Conservation (phyloP, 1,140 invertebrate species). For the Glomeris maerens region DNA sequence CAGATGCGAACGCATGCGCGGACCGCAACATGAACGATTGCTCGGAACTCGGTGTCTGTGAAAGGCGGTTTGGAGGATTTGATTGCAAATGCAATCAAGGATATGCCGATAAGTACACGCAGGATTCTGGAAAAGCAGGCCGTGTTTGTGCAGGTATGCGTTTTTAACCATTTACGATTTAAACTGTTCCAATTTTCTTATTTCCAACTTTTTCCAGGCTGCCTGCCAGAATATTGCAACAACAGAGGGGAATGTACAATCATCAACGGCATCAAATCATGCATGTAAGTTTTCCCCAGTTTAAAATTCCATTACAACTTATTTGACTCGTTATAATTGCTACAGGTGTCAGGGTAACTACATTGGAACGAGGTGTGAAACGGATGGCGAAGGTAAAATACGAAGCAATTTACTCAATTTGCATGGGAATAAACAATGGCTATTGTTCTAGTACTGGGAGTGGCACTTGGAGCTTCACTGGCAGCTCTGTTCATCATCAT, state of each 20-base stretch:
- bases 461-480: conserved; percentile 73
- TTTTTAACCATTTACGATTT: conserved; percentile 1
- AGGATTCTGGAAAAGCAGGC: conserved; percentile 45
- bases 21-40: conserved; percentile 80
- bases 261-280: conserved; percentile 53
- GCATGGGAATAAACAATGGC: not conserved
- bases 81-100: conserved; percentile 67
- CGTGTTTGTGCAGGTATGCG: conserved; percentile 41
- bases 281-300: conserved; percentile 45
- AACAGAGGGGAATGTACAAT: conserved; percentile 64
- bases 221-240: conserved; percentile 58
- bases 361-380: conserved; percentile 72
- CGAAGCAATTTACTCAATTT: not conserved
- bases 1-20: conserved; percentile 80
- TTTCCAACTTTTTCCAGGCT: conserved; percentile 32
- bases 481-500: conserved; percentile 75
- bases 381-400: conserved; percentile 55
- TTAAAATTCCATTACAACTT: not conserved
- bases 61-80: conserved; percentile 79
- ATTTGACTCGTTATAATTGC: conserved; percentile 11
- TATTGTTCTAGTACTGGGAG: conserved; percentile 48
- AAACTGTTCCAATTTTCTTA: not conserved
- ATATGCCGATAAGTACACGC: conserved; percentile 35
- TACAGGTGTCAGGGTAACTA: conserved; percentile 64
- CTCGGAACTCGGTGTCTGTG: conserved; percentile 61